Base-by-base conservation (phyloP, 2,797 vertebrate species). In the Pangasius mekongensis region DNA sequence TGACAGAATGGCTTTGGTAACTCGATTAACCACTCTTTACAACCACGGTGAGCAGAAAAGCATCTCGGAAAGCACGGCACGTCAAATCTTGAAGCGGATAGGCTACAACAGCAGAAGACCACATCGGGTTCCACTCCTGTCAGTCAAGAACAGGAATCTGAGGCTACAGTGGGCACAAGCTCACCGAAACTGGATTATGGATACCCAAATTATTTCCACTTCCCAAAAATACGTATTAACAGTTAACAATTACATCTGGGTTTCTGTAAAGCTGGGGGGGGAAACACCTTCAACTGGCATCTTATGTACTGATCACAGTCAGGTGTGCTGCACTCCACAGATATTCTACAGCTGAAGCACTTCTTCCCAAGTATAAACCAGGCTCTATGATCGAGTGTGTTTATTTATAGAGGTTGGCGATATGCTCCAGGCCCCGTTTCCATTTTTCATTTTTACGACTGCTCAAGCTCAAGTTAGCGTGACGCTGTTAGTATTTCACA, bases 391-490 rank as follows among this genome's bases (percentile, higher is more conserved):
- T 24, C 2, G 47, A 69, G 64, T 36, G 83, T 4, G 47, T 84
- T 69, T 84, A 83, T 84, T 67, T 84, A 84, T 67, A 69, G 64
- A 84, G 64, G 83, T 36, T 54, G 33, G 62, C n/a, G 10, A 67
- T 54, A 18, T 24, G 47, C 47, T 30, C 64, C 18, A 20, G 83
- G 62, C 56, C 64, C 8, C 20, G 18, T 36, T 54, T 56, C 30
- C 22, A 71, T 84, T 84, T 84, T 84, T 84, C 43, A 54, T 69
- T 52, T 66, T 83, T 47, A 7, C 27, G 47, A 58, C 77, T 56
- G 47, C 14, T 62, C 49, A 36, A 20, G 56, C 78, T 39, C 3
- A 33, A 36, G 56, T 13, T 62, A 27, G 80, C 58, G 33, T 82
- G 80, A 62, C 36, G 39, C 60, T 47, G 27, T 83, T 64, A 30